Base-by-base conservation (phyloP, 2,113 vertebrate genomes). In the Oryctolagus cuniculus region DNA sequence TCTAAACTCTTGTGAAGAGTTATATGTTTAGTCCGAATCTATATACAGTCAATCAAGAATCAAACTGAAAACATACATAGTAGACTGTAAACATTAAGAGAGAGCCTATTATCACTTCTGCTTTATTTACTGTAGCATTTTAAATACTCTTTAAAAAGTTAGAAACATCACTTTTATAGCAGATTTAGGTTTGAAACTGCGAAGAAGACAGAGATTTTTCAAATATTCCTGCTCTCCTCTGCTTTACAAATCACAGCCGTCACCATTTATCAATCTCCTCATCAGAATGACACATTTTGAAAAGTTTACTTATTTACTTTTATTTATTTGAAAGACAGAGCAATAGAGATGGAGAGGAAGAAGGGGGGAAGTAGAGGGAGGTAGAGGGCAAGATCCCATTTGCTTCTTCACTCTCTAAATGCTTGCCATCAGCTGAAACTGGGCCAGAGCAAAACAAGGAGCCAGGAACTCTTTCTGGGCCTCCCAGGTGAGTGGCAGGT, bases 1-100 rank as follows among this genome's bases (percentile, higher is more conserved):
- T 93, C 86, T 92, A 78, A 94, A 73, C 21, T 89, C 64, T 67
- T 75, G 69, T 12, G 27, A 75, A 80, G 31, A 66, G 34, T 75
- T 96, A 81, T 22, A 61, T 69, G 38, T 91, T 85, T 51, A 88
- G 51, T 78, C 22, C n/a, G 58, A 82, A 27, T 53, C 15, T 88
- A 58, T 67, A 51, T 9, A 10, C 7, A 27, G 53, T 81, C 77
- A 58, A 77, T 84, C 69, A 93, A 67, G 66, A 81, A 38, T n/a
- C 34, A 75, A 83, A 84, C 22, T 66, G 73, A 87, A 92, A 51
- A 6, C 34, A 74, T 1, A 7, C 22, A 29, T 29, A 88, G 55
- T 58, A 66, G 51, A 66, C 8, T 79, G 44, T 74, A 83, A 83
- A 44, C 89, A 74, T 84, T 63, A 27, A 77, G 16, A 94, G 8